phyloP scores from a whole-genome alignment of 1,140 invertebrate species.

The Bombus superbus region DNA sequence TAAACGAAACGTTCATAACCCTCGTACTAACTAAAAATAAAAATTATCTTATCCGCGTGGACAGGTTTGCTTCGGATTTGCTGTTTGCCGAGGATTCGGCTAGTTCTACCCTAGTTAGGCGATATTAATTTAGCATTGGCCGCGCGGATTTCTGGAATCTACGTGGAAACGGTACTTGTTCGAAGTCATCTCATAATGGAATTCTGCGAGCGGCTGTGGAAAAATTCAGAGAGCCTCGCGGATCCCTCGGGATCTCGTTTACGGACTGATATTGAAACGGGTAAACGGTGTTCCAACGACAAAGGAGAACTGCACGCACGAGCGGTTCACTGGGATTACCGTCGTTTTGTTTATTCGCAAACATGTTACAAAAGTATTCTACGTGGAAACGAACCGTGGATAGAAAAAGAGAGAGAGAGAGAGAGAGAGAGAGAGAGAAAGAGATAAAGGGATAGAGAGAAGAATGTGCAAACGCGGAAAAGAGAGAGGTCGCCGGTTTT shows the following conservation, averaged over 20 bases:
- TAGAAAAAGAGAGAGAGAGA: background rate
- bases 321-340: slow-evolving; percentile 66
- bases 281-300: slow-evolving; percentile 56
- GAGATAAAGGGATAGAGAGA: background rate
- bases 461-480: background rate
- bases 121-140: background rate
- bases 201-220: slow-evolving; percentile 49
- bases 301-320: slow-evolving; percentile 61
- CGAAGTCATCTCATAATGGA: slow-evolving; percentile 57
- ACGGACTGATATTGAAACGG: slow-evolving; percentile 68
- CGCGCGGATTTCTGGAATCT: background rate
- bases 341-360: slow-evolving; percentile 74
- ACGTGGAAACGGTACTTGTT: background rate
- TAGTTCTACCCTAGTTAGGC: background rate
- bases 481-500: background rate
- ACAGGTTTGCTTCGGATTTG: background rate
- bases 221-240: slow-evolving; percentile 42
- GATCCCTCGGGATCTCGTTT: slow-evolving; percentile 72
- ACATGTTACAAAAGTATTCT: slow-evolving; percentile 58
- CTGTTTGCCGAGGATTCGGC: background rate
- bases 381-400: background rate
- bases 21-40: background rate
- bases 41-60: background rate
- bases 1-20: background rate
- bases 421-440: background rate